Evolutionary conservation across 2,113 vertebrate genomes (phyloP).

Genomic region (Chinchilla lanigera): DNA sequence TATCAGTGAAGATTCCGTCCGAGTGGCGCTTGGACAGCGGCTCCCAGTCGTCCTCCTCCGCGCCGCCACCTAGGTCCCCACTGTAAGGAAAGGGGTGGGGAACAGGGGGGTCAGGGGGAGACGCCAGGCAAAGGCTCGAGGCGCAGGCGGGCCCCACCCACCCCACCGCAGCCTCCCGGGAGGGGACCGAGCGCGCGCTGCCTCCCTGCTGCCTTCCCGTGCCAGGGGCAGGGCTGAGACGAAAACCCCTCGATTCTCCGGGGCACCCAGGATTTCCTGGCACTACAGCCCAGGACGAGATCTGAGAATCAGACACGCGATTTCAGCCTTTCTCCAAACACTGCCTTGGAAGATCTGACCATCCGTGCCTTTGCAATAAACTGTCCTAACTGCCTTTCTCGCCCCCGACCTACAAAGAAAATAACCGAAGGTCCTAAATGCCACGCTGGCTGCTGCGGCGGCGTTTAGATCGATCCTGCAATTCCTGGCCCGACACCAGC

Average conservation of each 20-base stretch:
- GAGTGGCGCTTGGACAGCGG: constrained; percentile 97
- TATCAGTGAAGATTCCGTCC: constrained; percentile 99
- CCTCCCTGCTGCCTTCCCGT: neutral
- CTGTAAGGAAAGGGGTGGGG: constrained; percentile 72
- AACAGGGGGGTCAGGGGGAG: constrained; percentile 58
- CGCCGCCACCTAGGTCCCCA: constrained; percentile 84
- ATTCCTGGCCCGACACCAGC: constrained; percentile 64
- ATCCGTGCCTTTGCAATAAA: neutral
- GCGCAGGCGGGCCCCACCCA: constrained; percentile 46
- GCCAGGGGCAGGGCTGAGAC: neutral
- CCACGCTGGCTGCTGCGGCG: neutral
- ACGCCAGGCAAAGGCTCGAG: neutral
- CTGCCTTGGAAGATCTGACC: neutral
- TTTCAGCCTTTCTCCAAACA: neutral
- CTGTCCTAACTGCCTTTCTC: neutral
- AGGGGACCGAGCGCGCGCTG: accelerated
- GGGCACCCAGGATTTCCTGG: neutral
- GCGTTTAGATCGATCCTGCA: neutral
- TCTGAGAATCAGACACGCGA: neutral
- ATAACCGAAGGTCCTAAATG: neutral
- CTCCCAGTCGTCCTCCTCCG: constrained; percentile 93
- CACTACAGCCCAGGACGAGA: neutral
- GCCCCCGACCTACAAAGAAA: neutral
- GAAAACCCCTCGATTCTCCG: neutral
- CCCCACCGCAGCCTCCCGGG: neutral